Percentiles rank a stretch among this genome's conserved stretches.
These are phyloP conservation scores for Falcunculus frontatus DNA, from an alignment of 2,113 vertebrate genomes.

Conservation along the genomic window DNA sequence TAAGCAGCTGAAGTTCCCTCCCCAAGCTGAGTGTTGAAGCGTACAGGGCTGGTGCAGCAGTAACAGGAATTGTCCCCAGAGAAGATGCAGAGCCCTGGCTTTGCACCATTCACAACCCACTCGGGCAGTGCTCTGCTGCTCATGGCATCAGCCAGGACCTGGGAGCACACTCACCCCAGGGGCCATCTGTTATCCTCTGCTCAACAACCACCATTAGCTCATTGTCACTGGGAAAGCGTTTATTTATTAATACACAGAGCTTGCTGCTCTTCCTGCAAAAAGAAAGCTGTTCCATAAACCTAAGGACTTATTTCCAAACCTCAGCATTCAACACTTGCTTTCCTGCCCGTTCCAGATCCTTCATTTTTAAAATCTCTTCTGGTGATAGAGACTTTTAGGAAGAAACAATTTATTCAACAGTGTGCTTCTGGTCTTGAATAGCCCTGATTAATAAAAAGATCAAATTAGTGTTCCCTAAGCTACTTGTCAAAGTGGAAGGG, in stretches of 20 bases:
- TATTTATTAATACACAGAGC: background rate
- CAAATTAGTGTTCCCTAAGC: background rate
- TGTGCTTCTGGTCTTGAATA: background rate
- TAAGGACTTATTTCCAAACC: background rate
- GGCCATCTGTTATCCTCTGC: background rate
- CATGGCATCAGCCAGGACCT: background rate
- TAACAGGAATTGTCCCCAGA: background rate
- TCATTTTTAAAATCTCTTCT: background rate
- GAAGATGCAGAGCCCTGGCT: background rate
- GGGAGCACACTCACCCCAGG: background rate
- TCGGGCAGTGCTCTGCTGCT: background rate
- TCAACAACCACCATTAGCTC: slow-evolving; percentile 6
- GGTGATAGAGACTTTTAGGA: background rate
- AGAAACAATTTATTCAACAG: background rate
- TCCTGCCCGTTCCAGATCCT: background rate
- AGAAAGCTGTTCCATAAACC: background rate
- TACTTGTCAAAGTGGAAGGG: background rate
- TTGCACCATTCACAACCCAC: background rate
- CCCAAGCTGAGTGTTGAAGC: background rate
- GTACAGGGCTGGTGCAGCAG: rapidly evolving
- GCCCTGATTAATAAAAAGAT: background rate
- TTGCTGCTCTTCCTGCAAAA: background rate
- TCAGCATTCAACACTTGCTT: background rate
- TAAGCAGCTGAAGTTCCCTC: background rate
- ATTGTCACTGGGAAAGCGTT: background rate